These are phyloP conservation scores for Ischnus inquisitorius DNA, from an alignment of 2,888 invertebrate genomes.

Conservation along the genomic window DNA sequence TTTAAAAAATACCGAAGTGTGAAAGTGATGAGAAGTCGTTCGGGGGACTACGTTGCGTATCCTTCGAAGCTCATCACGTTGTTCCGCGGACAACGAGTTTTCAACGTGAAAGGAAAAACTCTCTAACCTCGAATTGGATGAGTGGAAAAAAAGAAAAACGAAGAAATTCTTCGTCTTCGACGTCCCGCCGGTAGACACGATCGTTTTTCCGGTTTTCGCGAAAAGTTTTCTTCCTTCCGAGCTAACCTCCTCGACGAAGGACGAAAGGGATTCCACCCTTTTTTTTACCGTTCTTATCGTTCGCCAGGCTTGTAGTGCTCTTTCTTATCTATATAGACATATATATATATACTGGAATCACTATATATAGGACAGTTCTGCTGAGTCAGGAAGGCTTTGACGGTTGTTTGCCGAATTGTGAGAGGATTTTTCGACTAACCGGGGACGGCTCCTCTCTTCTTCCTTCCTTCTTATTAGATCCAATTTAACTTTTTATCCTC, in stretches of 20 bases:
- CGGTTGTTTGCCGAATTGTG: constrained; percentile 12
- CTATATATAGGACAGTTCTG: not conserved
- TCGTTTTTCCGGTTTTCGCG: not conserved
- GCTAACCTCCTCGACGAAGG: not conserved
- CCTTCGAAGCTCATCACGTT: too few species aligned
- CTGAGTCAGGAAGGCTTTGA: constrained; percentile 21
- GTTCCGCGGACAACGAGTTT: too few species aligned
- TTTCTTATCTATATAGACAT: not conserved
- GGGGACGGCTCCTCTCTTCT: constrained; percentile 4
- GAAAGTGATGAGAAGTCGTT: too few species aligned
- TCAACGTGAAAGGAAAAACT: not conserved
- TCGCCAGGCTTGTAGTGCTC: not conserved
- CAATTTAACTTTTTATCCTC: constrained; percentile 2
- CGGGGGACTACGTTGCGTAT: too few species aligned
- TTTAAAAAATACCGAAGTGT: not conserved
- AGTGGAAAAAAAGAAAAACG: too few species aligned
- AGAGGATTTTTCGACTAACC: not conserved
- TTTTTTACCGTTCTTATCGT: not conserved
- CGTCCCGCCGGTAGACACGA: not conserved
- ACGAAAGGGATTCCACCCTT: not conserved
- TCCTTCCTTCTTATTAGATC: constrained; percentile 15
- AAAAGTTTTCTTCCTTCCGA: constrained; percentile 9
- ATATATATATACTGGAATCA: not conserved
- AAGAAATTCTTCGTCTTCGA: not conserved
- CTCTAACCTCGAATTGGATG: too few species aligned